Evolutionary conservation across 2,113 vertebrate genomes (phyloP), one percentile per base, ranked within the genome.

Genomic region (Glaucomys volans): DNA sequence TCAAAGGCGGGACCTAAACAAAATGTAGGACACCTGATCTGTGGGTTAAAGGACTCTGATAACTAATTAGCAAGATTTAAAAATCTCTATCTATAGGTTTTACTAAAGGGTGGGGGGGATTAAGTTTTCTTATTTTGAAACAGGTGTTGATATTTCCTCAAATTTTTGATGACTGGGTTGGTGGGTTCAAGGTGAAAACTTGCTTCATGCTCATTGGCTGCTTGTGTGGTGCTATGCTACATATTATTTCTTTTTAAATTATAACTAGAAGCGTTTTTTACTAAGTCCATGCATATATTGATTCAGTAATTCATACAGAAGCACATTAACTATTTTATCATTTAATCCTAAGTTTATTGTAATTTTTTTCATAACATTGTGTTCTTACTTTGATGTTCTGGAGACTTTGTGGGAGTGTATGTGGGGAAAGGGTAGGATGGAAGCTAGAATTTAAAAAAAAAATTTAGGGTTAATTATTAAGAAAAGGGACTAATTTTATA

Each of bases 1-100:
- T 98, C 97, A 98, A 98, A 98, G 98, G 98, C 97, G 97, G 97
- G 95, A 98, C 97, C 96, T 97, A 79, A 87, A 96, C 95, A 97
- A 94, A 98, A 98, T 96, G 97, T 96, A 92, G 97, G 98, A 93
- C 98, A 92, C 80, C 95, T 80, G 93, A 96, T 97, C 96, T 94
- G 88, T 74, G 89, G 47, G 64, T 66, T 62, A 80, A 95, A 93
- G 91, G 77, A 92, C 94, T 66, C 91, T 95, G 93, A 83, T 86
- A 96, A 91, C 85, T 85, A 79, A 84, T 94, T 77, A 95, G 67
- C 62, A 79, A 74, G 82, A 84, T 80, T 91, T 95, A 93, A 96
- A 95, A 93, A 87, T 97, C 85, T 83, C 8, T 92, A 81, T 96
- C 96, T 96, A 64, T 92, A 95, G 97, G 86, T 81, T 76, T 98